Base-by-base conservation (phyloP, 2,113 vertebrate genomes). In the Meriones unguiculatus region DNA sequence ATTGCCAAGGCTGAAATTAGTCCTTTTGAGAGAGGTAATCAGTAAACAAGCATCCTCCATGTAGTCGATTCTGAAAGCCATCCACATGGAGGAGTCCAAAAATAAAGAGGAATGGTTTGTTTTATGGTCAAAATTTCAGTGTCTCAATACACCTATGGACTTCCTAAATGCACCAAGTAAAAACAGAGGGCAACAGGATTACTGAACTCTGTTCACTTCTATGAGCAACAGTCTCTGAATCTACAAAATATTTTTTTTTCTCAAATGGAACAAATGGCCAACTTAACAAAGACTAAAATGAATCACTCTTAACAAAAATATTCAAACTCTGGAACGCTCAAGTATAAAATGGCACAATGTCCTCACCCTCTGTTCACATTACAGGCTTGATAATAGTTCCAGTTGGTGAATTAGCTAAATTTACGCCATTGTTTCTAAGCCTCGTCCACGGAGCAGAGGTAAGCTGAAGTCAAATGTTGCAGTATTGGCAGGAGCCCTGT, bases 1-100 rank as follows among this genome's bases (percentile, higher is more conserved):
- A 90, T 78, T 92, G 72, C 59, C 77, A 92, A 94, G 82, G 94
- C 78, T 84, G 57, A 96, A 97, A 93, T 90, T n/a, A 7, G 15
- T 28, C 14, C 20, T 52, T 9, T 52, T 89, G 76, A 95, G 97
- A 97, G 78, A 96, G 50, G 18, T 90, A 94, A 89, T 89, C 89
- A 90, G 93, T 20, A 85, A 90, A 82, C 54, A 91, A 94, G 57
- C 59, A 85, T 95, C 93, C 76, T 92, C 30, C 30, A 59, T 81
- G 70, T 32, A 94, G 64, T n/a, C 87, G 77, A 93, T 80, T 94
- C 82, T 92, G 46, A 93, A 92, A 84, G 14, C 9, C 46, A 95
- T 24, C 30, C 64, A 38, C 5, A 57, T 22, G 69, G n/a, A 35
- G 0, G 7, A n/a, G n/a, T 70, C 12, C 57, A 87, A 14, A 52